Base-by-base conservation (phyloP, 2,797 vertebrate species). In the Xenentodon cancila region DNA sequence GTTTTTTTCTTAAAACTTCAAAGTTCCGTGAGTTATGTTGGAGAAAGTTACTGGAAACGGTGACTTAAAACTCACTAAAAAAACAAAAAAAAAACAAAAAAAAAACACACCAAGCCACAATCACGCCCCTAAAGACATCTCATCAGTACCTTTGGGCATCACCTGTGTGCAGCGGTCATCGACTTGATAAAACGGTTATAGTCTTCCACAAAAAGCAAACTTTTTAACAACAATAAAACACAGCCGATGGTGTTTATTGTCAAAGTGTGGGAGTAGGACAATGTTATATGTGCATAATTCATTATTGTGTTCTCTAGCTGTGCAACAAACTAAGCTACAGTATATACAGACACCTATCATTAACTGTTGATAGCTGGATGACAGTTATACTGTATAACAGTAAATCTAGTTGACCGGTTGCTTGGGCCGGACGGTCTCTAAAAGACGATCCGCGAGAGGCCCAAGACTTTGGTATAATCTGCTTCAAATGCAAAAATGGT, bases 351-450 rank as follows among this genome's bases (percentile, higher is more conserved):
- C 82, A 90, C 78, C 82, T 85, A 88, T 88, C 86, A 81, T 87
- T 79, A 80, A 75, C 87, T 79, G 89, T 59, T 87, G 85, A 89
- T 86, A 84, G 82, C 85, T 86, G 86, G 82, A 82, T 85, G 84
- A 89, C 84, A 82, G 87, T 89, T 86, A 86, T 91, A 91, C 91
- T 92, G 91, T 92, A 92, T 92, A 91, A 92, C 90, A 92, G 91
- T 91, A 91, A 91, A 87, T 90, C 87, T 87, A 88, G 85, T 77
- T 79, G 82, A 82, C 86, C 87, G 79, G 76, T 49, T 83, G 89
- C 90, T 90, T 88, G 89, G 83, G 84, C 78, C 66, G 81, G 84
- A 89, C 84, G 42, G 75, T 55, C 86, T 60, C 20, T 11, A 48
- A 21, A 5, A 74, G 80, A 65, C 85, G 5, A 69, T 84, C 85